These are phyloP conservation scores for Embiotoca jacksoni DNA, from an alignment of 2,113 vertebrate species.

Conservation along the genomic window DNA sequence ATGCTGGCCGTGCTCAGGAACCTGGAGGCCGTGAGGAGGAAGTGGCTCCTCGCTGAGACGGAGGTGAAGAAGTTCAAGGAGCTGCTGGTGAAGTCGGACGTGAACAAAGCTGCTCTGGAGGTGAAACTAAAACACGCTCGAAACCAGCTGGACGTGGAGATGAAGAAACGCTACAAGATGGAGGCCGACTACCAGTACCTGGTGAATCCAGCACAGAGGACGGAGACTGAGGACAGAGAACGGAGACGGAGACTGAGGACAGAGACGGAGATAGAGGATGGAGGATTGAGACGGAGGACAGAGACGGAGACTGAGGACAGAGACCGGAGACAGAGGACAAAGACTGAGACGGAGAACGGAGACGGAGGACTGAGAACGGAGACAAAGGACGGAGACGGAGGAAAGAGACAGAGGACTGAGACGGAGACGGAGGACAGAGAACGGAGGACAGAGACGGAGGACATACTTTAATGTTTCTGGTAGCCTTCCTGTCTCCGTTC, in stretches of 20 bases:
- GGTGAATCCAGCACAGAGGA: constrained; percentile 67
- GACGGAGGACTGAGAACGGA: too few species aligned
- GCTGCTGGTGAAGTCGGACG: constrained; percentile 84
- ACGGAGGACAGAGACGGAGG: too few species aligned
- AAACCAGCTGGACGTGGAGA: constrained; percentile 91
- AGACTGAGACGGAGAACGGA: too few species aligned
- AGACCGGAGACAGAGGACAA: too few species aligned
- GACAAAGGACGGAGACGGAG: too few species aligned
- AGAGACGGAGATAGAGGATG: too few species aligned
- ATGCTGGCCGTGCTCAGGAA: constrained; percentile 73
- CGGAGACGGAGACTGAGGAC: background rate
- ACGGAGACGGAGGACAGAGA: too few species aligned
- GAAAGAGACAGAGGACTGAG: too few species aligned
- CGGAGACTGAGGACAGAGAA: background rate
- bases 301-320: too few species aligned
- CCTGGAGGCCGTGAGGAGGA: constrained; percentile 81
- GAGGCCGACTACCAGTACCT: constrained; percentile 87
- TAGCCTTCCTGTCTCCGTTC: too few species aligned
- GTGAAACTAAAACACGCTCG: constrained; percentile 90
- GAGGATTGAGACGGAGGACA: too few species aligned
- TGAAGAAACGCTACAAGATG: constrained; percentile 86
- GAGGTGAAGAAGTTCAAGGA: constrained; percentile 84
- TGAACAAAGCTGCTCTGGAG: constrained; percentile 85
- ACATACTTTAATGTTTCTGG: too few species aligned
- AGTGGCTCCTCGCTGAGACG: constrained; percentile 82